Percentiles rank a stretch among this genome's conserved stretches.
Evolutionary conservation across 2,113 vertebrate species (phyloP).

Genomic region (Hippocampus barbouri): DNA sequence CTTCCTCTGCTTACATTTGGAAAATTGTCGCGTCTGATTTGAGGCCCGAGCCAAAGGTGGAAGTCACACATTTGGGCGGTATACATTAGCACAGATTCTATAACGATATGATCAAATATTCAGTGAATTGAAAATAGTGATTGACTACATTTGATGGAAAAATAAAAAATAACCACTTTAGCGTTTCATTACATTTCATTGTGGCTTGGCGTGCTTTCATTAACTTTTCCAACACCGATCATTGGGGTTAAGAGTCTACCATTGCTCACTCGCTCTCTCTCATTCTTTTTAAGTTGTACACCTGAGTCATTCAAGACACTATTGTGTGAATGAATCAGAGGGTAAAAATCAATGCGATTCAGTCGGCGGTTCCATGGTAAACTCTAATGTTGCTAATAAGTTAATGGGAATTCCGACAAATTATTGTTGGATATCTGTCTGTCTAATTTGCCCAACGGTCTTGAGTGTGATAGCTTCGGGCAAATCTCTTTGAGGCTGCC

Average conservation of each 20-base stretch:
- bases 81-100: too few species aligned
- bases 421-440: not conserved
- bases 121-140: too few species aligned
- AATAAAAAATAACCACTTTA: not conserved
- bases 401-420: conserved; percentile 4
- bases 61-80: too few species aligned
- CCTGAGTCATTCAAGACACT: conserved; percentile 55
- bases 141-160: not conserved
- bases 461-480: conserved; percentile 65
- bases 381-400: conserved; percentile 26
- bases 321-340: conserved; percentile 30
- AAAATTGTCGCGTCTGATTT: too few species aligned
- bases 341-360: not conserved
- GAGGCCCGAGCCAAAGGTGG: too few species aligned
- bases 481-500: conserved; percentile 71
- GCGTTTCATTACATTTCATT: not conserved
- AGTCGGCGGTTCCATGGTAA: not conserved
- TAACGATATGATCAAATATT: too few species aligned
- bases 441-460: conserved; percentile 19
- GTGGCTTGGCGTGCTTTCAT: not conserved
- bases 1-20: too few species aligned
- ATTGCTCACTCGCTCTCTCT: not conserved
- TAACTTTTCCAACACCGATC: not conserved
- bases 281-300: conserved; percentile 7
- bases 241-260: not conserved